Base-by-base conservation (phyloP, 2,888 invertebrate species). In the Amiota minor region DNA sequence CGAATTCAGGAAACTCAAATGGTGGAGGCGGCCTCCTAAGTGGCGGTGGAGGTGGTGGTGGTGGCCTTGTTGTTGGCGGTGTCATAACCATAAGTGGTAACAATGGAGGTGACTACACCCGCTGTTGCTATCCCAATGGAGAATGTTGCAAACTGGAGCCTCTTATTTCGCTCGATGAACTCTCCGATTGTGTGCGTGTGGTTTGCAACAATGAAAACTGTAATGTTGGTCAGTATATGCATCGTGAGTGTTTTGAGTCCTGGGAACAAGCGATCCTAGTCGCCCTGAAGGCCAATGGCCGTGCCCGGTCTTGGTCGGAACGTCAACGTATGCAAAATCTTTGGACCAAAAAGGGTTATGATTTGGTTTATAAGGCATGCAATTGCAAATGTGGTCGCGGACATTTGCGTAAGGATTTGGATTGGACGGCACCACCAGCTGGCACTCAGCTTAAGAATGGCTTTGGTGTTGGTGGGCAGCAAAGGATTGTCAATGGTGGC, bases 341-440 rank as follows among this genome's bases (percentile, higher is more conserved):
- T 74, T 98, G 98, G 98, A 97, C 98, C 73, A 98, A 98, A 90
- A 98, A 98, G 90, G 98, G 98, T 71, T 98, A 98, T 91, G 98
- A 98, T 90, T 90, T 98, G 89, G 97, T 97, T 9, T 98, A 95
- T 90, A 98, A 97, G 86, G 97, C 97, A 9, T 98, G 98, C 91
- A 95, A 95, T 56, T 98, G 98, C 91, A 95, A 95, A 78, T 98
- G 98, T 90, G 96, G 96, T 3, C 92, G 96, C 47, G 98, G 98
- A 9, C 97, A 98, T 87, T 90, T 98, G 82, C 95, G 97, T 87
- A 98, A 98, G 90, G 98, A 98, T 90, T 91, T 97, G 70, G 97
- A 98, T 89, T 98, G 98, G 96, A 92, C 94, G 86, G 93, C 96
- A 72, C 94, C 95, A 53, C 62, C 91, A 92, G 12, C 91, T 79